Evolutionary conservation across 2,888 invertebrate genomes (phyloP).

Genomic region (Orthonevra nobilis): DNA sequence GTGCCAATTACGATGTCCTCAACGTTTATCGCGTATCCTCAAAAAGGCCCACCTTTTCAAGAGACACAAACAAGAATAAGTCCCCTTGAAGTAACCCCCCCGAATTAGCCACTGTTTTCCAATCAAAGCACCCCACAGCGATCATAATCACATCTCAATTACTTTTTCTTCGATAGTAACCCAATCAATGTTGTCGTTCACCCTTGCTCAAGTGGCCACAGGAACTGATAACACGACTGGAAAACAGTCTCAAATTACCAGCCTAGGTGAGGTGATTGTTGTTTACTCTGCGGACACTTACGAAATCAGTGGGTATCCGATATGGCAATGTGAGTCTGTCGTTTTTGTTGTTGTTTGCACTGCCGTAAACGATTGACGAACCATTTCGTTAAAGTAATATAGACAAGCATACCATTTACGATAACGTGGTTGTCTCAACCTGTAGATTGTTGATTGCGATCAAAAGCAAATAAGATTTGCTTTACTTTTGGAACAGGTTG

Average conservation of each 20-base stretch:
- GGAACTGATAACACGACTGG: constrained; percentile 13
- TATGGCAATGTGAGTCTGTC: constrained; percentile 5
- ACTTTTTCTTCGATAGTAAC: constrained; percentile 20
- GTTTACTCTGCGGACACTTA: constrained; percentile 40
- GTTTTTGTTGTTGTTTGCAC: constrained; percentile 7
- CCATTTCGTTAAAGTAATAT: not conserved
- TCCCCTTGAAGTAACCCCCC: too few relatives aligned
- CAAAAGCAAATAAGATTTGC: too few relatives aligned
- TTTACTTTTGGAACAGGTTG: too few relatives aligned
- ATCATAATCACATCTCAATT: too few relatives aligned
- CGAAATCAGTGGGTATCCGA: constrained; percentile 26
- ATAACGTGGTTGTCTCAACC: not conserved
- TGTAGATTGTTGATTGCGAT: not conserved
- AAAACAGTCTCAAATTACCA: constrained; percentile 33
- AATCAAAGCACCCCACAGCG: not conserved
- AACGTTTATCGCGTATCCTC: too few relatives aligned
- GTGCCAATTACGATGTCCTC: too few relatives aligned
- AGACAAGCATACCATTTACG: not conserved
- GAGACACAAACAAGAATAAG: too few relatives aligned
- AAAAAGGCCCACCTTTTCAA: too few relatives aligned
- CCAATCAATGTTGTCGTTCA: not conserved
- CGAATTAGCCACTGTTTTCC: too few relatives aligned
- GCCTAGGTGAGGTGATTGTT: constrained; percentile 25
- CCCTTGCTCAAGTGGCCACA: constrained; percentile 4
- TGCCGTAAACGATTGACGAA: too few relatives aligned